Evolutionary conservation across 1,140 invertebrate species (phyloP).

Genomic region (Caerostris extrusa): DNA sequence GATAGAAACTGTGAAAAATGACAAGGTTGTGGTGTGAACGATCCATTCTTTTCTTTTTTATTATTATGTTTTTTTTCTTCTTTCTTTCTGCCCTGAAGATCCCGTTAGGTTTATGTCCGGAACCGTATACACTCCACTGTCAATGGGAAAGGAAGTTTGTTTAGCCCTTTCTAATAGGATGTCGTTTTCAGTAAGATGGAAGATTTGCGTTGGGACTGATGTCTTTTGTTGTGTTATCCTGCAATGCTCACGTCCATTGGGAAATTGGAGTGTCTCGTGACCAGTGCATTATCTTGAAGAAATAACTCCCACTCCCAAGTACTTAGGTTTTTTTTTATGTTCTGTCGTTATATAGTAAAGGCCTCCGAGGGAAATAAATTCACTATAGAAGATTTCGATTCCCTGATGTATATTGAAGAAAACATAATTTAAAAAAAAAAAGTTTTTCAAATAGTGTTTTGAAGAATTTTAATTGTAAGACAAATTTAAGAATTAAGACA

Average conservation of each 20-base stretch:
- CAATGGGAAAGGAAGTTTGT: conserved; percentile 29
- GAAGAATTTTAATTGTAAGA: no score
- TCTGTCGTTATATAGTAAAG: no score
- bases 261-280: no score
- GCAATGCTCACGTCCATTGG: neutral
- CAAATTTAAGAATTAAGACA: no score
- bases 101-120: conserved; percentile 31
- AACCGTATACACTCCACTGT: neutral
- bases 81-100: neutral
- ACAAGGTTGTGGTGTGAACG: conserved; percentile 13
- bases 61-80: neutral
- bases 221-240: neutral
- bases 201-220: neutral
- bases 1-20: conserved; percentile 57
- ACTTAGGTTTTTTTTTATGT: no score
- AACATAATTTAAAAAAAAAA: no score
- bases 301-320: no score
- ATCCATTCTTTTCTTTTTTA: neutral
- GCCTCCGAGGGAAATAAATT: no score
- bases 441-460: no score
- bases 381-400: no score
- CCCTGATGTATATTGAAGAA: no score
- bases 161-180: conserved; percentile 39
- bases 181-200: conserved; percentile 28
- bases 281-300: no score